Base-by-base conservation (phyloP, 1,140 invertebrate species). In the Drosophila pectinifera region DNA sequence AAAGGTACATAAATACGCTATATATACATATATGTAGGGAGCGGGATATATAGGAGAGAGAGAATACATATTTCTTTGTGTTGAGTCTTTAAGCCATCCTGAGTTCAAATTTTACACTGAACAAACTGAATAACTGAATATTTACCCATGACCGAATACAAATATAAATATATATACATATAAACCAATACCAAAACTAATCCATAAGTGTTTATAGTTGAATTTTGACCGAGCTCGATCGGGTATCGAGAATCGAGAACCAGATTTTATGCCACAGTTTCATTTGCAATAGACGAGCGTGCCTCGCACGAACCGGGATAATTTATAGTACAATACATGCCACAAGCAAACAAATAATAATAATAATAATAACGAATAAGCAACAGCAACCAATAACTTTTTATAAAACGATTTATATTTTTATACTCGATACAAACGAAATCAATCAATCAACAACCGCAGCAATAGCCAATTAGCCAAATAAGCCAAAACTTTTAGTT, bases 291-390 rank as follows among this genome's bases (percentile, higher is more conserved):
- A 92, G 91, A 83, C 49, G 78, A 82, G 18, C 77, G 84, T 76
- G 77, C 73, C 38, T 53, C 49, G 72, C 84, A 76, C 89, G 77
- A 85, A 90, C 91, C 91, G 89, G 91, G 80, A 92, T 92, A 92
- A 92, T 92, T 92, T 92, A 92, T 92, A 92, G 91, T 92, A 92
- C 91, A 92, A 92, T 92, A 90, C 91, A 91, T 61, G 67, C 72
- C 59, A 67, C 68, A 61, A 83, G 78, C 76, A 89, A 75, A 67
- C 39, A 80, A 70, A 72, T 53, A 53, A 13, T 31, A 20, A 51
- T 36, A 53, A 36, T 53, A 36, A 51, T 34, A 51, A 73, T 63
- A 68, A 90, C 62, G 63, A 74, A 64, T 64, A 79, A 80, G 56
- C 78, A 68, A 72, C 80, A 85, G 75, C 70, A 70, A 83, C 76